Evolutionary conservation across 1,140 invertebrate genomes (phyloP), one percentile per base, ranked within the genome.

Genomic region (Meloidogyne exigua): DNA sequence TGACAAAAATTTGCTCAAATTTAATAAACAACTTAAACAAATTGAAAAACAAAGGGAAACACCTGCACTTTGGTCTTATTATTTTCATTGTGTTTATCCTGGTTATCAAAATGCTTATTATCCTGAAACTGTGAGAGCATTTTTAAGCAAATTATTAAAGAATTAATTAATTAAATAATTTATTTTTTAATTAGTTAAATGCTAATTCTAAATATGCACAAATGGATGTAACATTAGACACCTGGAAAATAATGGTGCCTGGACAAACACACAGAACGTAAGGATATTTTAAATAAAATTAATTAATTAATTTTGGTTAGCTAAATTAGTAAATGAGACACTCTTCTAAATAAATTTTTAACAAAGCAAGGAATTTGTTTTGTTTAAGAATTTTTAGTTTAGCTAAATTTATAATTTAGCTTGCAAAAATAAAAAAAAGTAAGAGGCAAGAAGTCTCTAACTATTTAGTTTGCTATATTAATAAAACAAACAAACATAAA

Each of bases 61-160:
- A 23, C 32, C 57, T n/a, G 11, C 72, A n/a, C 72, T 64, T 32
- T 73, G 72, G 72, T 65, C 72, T 23, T 73, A 73, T 65, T 73
- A 73, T 64, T 73, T 62, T 36, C 72, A 73, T 15, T 73, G 72
- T 32, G 72, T 65, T 5, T 73, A 73, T 36, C 72, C 72, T 15
- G 72, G 72, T 18, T 64, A 73, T 21, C 72, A 73, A 64, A 64
- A 73, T 64, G 42, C 72, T 65, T 73, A 73, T n/a, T 73, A 73
- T 32, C 72, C 72, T 18, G 72, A 73, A 36, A 21, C 72, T 28
- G 72, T 73, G 13, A 57, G 7, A 57, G 28, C 7, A 0, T 32
- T 32, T 32, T 32, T 32, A 32, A 32, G 2, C 7, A 7, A 32
- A 3, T 32, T 32, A 3, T 3, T 32, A 32, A 32, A 32, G 7